Evolutionary conservation across 1,140 invertebrate species (phyloP).

Genomic region (Thaumetopoea pityocampa): DNA sequence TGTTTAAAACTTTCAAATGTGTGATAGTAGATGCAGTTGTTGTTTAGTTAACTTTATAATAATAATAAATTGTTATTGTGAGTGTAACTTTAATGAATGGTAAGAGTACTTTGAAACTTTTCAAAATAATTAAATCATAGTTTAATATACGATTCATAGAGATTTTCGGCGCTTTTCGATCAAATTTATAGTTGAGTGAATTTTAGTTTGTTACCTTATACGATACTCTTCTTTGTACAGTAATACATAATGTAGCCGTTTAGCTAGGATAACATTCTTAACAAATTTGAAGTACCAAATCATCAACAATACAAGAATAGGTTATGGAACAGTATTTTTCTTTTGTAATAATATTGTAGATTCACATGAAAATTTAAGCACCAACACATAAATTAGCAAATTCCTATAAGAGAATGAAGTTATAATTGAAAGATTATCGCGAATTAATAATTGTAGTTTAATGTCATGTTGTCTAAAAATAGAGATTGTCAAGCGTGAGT

Average conservation of each 20-base stretch:
- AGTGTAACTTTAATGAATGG: constrained; percentile 69
- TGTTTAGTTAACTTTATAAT: constrained; percentile 76
- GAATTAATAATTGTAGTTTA: constrained; percentile 34
- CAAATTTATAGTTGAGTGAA: constrained; percentile 44
- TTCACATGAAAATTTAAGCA: constrained; percentile 55
- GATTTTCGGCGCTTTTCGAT: constrained; percentile 52
- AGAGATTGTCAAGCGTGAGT: constrained; percentile 16
- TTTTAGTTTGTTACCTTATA: constrained; percentile 53
- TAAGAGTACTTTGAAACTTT: constrained; percentile 50
- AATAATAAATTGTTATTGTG: constrained; percentile 72
- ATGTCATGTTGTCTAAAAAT: constrained; percentile 30
- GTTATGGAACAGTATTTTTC: constrained; percentile 48
- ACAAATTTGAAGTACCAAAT: constrained; percentile 61
- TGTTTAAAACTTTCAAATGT: constrained; percentile 77
- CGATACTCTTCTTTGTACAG: constrained; percentile 68
- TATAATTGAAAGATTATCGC: constrained; percentile 42
- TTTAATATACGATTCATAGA: constrained; percentile 37
- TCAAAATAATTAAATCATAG: constrained; percentile 46
- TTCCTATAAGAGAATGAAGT: constrained; percentile 44
- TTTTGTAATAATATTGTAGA: constrained; percentile 45
- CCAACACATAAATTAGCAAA: constrained; percentile 58
- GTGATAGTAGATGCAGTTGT: constrained; percentile 77
- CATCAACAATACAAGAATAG: constrained; percentile 52
- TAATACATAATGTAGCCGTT: constrained; percentile 66
- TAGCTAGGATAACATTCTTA: constrained; percentile 73